Evolutionary conservation across 1,140 invertebrate genomes (phyloP), one percentile per base, ranked within the genome.

Genomic region (Pantala flavescens): DNA sequence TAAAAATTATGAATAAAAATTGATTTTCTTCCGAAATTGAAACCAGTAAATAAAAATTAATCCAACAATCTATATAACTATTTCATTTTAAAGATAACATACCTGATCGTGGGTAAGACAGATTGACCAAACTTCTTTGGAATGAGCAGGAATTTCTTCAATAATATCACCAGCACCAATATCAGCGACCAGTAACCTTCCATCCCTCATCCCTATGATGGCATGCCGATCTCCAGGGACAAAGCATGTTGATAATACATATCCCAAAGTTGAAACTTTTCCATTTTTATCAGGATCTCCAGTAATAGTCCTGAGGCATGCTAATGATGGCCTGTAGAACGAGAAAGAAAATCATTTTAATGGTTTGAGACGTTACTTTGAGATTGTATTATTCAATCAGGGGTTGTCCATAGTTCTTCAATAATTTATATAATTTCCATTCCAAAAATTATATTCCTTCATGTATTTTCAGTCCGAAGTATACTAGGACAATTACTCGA

Each of bases 151-250:
- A 74, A 95, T 87, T 76, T 88, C 86, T 83, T 95, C 93, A 23
- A 93, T 80, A 78, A 98, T 85, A 76, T 89, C 86, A 1, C 91
- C 94, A 11, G 90, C 87, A 0, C 89, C 88, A 73, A 98, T 89
- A 81, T 98, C 96, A 76, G 96, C 88, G 75, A 99, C 89, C 49
- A 97, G 84, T 75, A 99, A 84, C 73, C 87, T 86, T 23, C 98
- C 98, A 81, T 88, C 88, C 84, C 96, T 95, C 75, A 94, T 89
- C 42, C 96, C 97, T 73, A 94, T 87, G 72, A 99, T 85, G 63
- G 93, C 89, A 86, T 98, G 93, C 55, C 93, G 86, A 83, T 99
- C 96, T 49, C 96, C 96, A 23, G 95, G 94, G 11, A 92, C 91
- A 85, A 98, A 97, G 72, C 88, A 84, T n/a, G 90, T 86, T 76